Evolutionary conservation across 2,888 invertebrate genomes (phyloP), one percentile per base, ranked within the genome.

Genomic region (Lysandra coridon): DNA sequence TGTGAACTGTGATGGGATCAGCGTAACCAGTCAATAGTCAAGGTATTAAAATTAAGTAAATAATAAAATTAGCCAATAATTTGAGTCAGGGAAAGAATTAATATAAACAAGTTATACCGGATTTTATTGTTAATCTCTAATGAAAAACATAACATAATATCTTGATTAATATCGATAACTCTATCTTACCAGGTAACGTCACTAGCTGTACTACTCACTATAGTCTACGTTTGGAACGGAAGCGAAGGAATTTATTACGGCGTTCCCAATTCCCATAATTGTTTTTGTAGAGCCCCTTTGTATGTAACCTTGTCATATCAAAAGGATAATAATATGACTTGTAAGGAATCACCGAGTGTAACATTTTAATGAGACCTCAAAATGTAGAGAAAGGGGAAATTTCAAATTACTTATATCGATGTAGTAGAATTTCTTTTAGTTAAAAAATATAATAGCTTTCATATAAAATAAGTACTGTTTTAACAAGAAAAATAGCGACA

Each of bases 331-430:
- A 23, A 23, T 69, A 17, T 37, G 33, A 69, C 33, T 33, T 69
- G 14, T 62, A 62, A 62, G 69, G 64, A 37, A 69, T 69, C 37
- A 69, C 17, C 33, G 33, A 69, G 33, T 69, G 69, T 69, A 69
- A 69, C 33, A 69, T 69, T 69, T 69, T 37, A 33, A 69, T 69
- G 37, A 37, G 4, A 33, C 4, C 33, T 69, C 69, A 14, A 69
- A 69, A 33, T 33, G 4, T 23, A 30, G 64, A 30, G 33, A 33
- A 23, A 69, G 64, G 30, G 12, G 12, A 30, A 23, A 62, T 62
- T 33, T 2, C 1, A 2, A 33, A 33, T 33, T 33, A 33, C 33
- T 33, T n/a, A 62, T 3, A 62, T 62, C 10, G 49, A 49, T 49
- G 49, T 49, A 49, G 49, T 49, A 49, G 49, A 23, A 23, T 23